Conservation (phyloP, 2,113 vertebrate species). For the Phyllostomus hastatus region DNA sequence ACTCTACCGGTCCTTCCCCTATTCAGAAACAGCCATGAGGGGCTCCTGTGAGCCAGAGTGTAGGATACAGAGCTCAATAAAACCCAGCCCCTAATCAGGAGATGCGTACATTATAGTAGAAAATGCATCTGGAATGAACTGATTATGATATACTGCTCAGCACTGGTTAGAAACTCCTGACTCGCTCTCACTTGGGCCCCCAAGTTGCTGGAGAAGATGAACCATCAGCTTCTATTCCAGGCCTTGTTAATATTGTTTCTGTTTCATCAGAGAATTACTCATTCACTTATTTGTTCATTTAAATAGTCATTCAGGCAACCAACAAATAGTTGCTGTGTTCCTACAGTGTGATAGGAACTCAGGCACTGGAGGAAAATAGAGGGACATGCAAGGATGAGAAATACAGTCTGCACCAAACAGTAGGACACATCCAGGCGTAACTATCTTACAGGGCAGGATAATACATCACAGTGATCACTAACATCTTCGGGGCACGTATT, state of each 20-base stretch:
- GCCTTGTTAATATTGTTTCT: not conserved
- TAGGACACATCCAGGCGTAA: not conserved
- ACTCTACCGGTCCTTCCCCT: not conserved
- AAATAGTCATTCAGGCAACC: not conserved
- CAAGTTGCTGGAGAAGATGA: not conserved
- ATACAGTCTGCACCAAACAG: not conserved
- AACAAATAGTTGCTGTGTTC: not conserved
- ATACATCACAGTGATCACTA: not conserved
- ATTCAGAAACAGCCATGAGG: not conserved
- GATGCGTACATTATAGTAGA: not conserved
- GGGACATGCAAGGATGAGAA: not conserved
- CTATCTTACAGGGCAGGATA: not conserved
- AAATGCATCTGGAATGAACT: not conserved
- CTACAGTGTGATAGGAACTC: not conserved
- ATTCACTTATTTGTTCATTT: not conserved
- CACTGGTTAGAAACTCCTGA: not conserved
- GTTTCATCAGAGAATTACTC: not conserved
- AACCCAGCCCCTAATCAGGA: not conserved
- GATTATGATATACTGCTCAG: not conserved
- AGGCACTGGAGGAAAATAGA: not conserved
- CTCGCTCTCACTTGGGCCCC: not conserved
- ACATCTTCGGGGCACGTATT: not conserved
- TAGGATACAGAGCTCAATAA: not conserved
- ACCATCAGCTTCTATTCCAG: not conserved
- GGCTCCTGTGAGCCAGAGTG: not conserved